Conservation (phyloP, 2,113 vertebrate species). For the Heterocephalus glaber region DNA sequence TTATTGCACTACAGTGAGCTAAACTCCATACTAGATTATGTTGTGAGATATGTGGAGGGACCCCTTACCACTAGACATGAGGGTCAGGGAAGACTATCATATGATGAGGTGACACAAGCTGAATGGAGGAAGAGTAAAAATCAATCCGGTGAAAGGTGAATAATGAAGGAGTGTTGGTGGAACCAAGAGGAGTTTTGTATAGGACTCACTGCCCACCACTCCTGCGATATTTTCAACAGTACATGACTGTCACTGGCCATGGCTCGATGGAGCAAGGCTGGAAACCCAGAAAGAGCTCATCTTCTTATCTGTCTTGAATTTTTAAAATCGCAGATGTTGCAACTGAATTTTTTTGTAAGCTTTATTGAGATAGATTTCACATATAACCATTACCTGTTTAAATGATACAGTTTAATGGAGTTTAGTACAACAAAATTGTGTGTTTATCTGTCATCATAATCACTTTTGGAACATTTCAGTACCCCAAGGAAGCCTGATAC, state of each 20-base stretch:
- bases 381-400: neutral
- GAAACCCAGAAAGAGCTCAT: neutral
- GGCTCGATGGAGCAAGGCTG: neutral
- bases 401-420: neutral
- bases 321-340: neutral
- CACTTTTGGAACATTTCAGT: neutral
- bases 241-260: neutral
- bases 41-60: neutral
- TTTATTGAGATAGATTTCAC: neutral
- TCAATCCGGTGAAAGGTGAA: neutral
- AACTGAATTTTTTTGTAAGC: neutral
- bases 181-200: neutral
- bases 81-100: neutral
- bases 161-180: neutral
- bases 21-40: neutral
- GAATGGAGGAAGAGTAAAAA: neutral
- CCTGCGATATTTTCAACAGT: neutral
- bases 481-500: neutral
- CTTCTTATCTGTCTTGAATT: neutral
- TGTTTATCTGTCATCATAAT: neutral
- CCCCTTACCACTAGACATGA: neutral
- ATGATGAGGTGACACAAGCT: neutral
- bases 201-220: neutral
- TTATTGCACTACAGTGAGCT: neutral
- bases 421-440: neutral